Evolutionary conservation across 2,113 vertebrate genomes (phyloP), one percentile per base, ranked within the genome.

Genomic region (Monarcha castaneiventris): DNA sequence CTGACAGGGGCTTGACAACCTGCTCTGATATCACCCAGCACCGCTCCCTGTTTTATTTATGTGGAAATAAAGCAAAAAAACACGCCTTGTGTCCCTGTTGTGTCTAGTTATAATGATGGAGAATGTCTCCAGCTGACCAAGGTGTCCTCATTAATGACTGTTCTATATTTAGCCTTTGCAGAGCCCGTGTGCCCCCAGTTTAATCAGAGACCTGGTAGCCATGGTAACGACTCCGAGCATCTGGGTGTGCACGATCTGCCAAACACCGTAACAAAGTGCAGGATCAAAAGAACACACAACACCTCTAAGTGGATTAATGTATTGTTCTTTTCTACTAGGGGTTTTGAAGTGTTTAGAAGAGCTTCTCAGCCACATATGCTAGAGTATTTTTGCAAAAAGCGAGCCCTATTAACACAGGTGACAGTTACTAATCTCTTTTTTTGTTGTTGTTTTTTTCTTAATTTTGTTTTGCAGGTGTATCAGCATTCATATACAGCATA

Each of bases 401-500:
- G 33, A 92, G 43, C 51, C 26, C 16, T 35, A 6, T 39, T 94
- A 89, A 93, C 23, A 43, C 11, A 62, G 37, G 68, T 89, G 67
- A 82, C 48, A 39, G 64, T 64, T 87, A 87, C 85, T 94, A 94
- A 97, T 87, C 46, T 58, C 55, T 74, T 25, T 91, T 26, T 26
- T 94, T 87, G 43, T 63, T 80, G 32, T 81, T 85, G 55, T 92
- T 29, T 87, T 95, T 93, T 94, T 32, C 79, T 87, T 81, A 37
- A 94, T 95, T 96, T 94, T 69, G 55, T 97, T 95, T 98, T 96
- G 81, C 98, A 99, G 99, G 98, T 99, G 19, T 99, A 99, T 96
- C 98, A 98, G 80, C 97, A 99, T 96, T 99, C 99, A 18, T 99
- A 99, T 89, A 99, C 98, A 2, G 99, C 99, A 13, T 98, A 99